Base-by-base conservation (phyloP, 1,140 invertebrate genomes). In the Semibalanus balanoides region DNA sequence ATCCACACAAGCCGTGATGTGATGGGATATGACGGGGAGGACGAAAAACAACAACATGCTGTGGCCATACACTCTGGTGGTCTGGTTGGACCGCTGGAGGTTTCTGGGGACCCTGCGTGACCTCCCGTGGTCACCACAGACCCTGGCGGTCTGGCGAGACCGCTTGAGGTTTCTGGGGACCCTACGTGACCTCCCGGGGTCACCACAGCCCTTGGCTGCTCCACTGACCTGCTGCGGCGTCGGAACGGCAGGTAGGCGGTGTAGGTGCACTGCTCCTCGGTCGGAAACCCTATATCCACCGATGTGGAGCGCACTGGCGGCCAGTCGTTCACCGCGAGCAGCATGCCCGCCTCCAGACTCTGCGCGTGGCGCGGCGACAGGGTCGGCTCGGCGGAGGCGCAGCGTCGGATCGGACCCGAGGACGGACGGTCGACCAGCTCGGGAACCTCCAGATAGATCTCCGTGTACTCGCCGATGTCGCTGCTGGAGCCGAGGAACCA, bases 241-340 rank as follows among this genome's bases (percentile, higher is more conserved):
- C 77, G 76, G 19, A 77, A 77, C 14, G 76, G 77, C 14, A 80
- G 78, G 19, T 83, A 84, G 11, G 93, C 92, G 77, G 93, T 93
- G 82, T 95, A 95, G 75, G 91, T 86, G 3, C 90, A 90, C 81
- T 93, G 91, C 79, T 92, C 90, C 74, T 93, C 91, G 0, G 93
- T 95, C 0, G 94, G 93, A 76, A 96, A 84, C 25, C 93, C 92
- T 77, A 96, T 94, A 83, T 96, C 93, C 71, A 96, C 93, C 35
- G 93, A 95, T 76, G 92, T 88, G 7, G 93, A 95, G n/a, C 94
- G 86, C 3, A 89, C 86, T 14, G 88, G 87, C 76, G 85, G 74
- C n/a, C 40, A 35, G 35, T 79, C 79, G 28, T 73, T 31, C 35
- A 75, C 73, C 69, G 30, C 75, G 51, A 69, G 70, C n/a, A 74